These are phyloP conservation scores for Eremobia ochroleuca DNA, from an alignment of 2,888 invertebrate genomes.

Conservation along the genomic window DNA sequence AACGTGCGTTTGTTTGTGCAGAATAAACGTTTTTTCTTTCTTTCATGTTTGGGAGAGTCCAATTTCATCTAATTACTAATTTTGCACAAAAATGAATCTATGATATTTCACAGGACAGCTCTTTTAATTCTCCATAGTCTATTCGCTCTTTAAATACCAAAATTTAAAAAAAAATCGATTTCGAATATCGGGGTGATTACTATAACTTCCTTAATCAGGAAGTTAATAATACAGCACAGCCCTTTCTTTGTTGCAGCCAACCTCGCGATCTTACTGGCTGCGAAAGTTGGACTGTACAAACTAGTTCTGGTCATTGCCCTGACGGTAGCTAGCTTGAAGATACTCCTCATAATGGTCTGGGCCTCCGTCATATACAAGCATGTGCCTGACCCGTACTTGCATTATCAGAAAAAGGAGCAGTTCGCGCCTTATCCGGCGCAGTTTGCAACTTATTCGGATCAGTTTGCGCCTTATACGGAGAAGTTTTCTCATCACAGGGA, in stretches of 20 bases:
- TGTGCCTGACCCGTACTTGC: slow-evolving; percentile 81
- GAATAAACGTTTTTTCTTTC: too few species aligned
- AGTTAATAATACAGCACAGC: slow-evolving; percentile 24
- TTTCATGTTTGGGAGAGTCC: neutral
- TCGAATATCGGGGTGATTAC: too few species aligned
- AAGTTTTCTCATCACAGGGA: slow-evolving; percentile 43
- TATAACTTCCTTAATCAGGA: too few species aligned
- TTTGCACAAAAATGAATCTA: neutral
- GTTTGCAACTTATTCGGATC: slow-evolving; percentile 30
- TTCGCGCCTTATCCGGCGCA: slow-evolving; percentile 36
- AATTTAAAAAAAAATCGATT: too few species aligned
- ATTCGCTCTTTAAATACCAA: neutral
- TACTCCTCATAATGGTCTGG: slow-evolving; percentile 84
- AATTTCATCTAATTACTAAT: neutral
- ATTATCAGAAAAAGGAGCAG: slow-evolving; percentile 67
- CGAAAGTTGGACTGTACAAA: slow-evolving; percentile 85
- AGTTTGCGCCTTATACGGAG: slow-evolving; percentile 42
- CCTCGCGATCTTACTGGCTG: slow-evolving; percentile 81
- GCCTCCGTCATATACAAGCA: slow-evolving; percentile 80
- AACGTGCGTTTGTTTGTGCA: too few species aligned
- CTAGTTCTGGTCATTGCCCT: slow-evolving; percentile 81
- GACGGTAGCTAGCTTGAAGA: slow-evolving; percentile 79
- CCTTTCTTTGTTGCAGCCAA: slow-evolving; percentile 86
- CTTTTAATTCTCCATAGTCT: neutral
- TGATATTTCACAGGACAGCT: neutral